These are phyloP conservation scores for Palaemon carinicauda DNA, from an alignment of 1,140 invertebrate genomes.

Conservation along the genomic window DNA sequence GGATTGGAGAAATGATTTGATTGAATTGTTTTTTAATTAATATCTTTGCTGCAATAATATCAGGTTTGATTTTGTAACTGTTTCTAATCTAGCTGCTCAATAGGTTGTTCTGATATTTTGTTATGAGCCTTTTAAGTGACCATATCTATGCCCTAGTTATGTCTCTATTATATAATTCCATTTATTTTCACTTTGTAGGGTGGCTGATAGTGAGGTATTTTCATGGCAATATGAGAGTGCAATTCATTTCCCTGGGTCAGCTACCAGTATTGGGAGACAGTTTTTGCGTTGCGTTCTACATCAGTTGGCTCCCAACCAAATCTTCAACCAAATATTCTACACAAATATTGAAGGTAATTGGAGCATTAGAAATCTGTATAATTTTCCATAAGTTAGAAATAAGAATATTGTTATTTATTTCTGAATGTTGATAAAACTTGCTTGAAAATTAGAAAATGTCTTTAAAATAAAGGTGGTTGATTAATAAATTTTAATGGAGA, in stretches of 20 bases:
- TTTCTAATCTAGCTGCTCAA: too few relatives aligned
- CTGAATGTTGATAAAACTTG: background rate
- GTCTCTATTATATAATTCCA: too few relatives aligned
- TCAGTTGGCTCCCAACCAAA: conserved; percentile 93
- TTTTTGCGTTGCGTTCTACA: conserved; percentile 96
- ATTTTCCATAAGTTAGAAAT: background rate
- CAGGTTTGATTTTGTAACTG: too few relatives aligned
- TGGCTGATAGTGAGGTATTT: conserved; percentile 62
- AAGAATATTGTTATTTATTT: too few relatives aligned
- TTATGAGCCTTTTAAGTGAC: too few relatives aligned
- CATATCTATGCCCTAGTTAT: too few relatives aligned
- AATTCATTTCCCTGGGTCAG: conserved; percentile 86
- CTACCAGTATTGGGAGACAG: conserved; percentile 93
- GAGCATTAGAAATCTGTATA: background rate
- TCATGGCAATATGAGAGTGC: conserved; percentile 93
- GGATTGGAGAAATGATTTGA: background rate
- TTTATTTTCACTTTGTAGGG: conserved; percentile 17
- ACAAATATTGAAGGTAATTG: conserved; percentile 80
- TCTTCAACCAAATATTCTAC: conserved; percentile 96
- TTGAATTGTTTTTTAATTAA: background rate
- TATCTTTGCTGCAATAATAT: background rate
- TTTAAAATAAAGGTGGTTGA: background rate
- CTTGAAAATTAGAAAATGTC: too few relatives aligned
- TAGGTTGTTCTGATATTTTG: too few relatives aligned
- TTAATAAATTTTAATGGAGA: background rate